phyloP scores from a whole-genome alignment of 2,113 vertebrate genomes.

The Hydrochoerus hydrochaeris region DNA sequence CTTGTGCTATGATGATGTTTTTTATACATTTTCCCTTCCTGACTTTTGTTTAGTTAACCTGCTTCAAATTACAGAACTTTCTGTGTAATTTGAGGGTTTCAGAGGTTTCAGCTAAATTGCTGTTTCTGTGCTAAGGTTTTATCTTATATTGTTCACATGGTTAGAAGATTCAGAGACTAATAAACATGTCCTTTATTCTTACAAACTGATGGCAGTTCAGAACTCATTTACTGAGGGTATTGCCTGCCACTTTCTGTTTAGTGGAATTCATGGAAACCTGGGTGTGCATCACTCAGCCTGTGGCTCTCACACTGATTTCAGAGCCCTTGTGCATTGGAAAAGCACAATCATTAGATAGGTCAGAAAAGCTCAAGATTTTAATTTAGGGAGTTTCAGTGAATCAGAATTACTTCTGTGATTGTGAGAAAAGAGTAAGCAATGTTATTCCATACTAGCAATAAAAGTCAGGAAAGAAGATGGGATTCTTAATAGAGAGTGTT shows the following conservation, averaged over 20 bases:
- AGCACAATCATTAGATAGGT: slow-evolving; percentile 1
- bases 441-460: not conserved
- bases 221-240: slow-evolving; percentile 61
- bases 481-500: not conserved
- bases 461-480: not conserved
- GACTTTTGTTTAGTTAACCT: not conserved
- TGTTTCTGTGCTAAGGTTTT: slow-evolving; percentile 24
- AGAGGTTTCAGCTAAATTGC: no score
- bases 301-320: not conserved
- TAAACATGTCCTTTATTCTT: slow-evolving; percentile 43
- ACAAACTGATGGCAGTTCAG: slow-evolving; percentile 24
- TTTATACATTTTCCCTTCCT: not conserved
- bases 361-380: slow-evolving; percentile 50
- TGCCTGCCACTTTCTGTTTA: slow-evolving; percentile 65
- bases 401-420: slow-evolving; percentile 12
- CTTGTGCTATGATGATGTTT: not conserved
- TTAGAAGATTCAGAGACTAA: not conserved
- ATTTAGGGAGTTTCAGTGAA: not conserved
- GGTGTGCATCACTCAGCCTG: not conserved
- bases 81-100: no score
- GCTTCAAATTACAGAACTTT: not conserved
- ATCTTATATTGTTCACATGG: not conserved
- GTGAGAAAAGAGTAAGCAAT: not conserved
- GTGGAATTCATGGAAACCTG: not conserved
- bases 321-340: not conserved